Evolutionary conservation across 30 jellyfish, hydroid and myxozoan species (phyloP).

Genomic region (Pseudorhiza aurosa): DNA sequence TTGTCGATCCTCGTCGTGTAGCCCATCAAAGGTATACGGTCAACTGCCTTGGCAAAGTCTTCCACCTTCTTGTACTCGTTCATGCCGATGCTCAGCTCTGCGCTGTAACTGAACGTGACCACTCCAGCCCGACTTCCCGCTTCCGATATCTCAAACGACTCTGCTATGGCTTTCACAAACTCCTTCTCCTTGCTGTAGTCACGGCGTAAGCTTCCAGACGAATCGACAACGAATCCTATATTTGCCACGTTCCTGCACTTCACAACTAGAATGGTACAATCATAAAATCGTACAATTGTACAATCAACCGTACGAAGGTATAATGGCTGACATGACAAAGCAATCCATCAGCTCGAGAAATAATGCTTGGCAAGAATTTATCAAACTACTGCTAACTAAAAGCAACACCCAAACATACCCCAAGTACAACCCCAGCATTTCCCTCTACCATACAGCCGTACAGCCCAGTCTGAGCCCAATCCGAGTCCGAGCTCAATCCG

Average conservation of each 20-base stretch:
- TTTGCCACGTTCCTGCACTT: conserved; percentile 69
- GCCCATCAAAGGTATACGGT: conserved; percentile 85
- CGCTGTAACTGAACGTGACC: conserved; percentile 79
- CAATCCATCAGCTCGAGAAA: too few relatives aligned
- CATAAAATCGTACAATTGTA: too few relatives aligned
- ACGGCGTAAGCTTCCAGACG: conserved; percentile 92
- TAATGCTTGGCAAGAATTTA: too few relatives aligned
- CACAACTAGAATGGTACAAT: conserved; percentile 19
- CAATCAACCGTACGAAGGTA: too few relatives aligned
- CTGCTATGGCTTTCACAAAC: conserved; percentile 76
- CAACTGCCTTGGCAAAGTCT: conserved; percentile 85
- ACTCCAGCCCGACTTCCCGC: conserved; percentile 89
- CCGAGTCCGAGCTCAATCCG: too few relatives aligned
- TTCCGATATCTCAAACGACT: conserved; percentile 65
- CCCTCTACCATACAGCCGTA: too few relatives aligned
- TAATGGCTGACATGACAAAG: too few relatives aligned
- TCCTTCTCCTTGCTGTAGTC: conserved; percentile 83
- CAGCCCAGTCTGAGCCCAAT: too few relatives aligned
- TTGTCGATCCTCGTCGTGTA: conserved; percentile 88
- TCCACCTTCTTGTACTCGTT: conserved; percentile 39
- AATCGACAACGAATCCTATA: conserved; percentile 91
- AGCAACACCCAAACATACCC: too few relatives aligned
- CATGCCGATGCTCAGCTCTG: conserved; percentile 85
- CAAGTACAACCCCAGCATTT: too few relatives aligned
- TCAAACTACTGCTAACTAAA: too few relatives aligned